Conservation (phyloP, 2,113 vertebrate genomes). For the Triplophysa tibetana region DNA sequence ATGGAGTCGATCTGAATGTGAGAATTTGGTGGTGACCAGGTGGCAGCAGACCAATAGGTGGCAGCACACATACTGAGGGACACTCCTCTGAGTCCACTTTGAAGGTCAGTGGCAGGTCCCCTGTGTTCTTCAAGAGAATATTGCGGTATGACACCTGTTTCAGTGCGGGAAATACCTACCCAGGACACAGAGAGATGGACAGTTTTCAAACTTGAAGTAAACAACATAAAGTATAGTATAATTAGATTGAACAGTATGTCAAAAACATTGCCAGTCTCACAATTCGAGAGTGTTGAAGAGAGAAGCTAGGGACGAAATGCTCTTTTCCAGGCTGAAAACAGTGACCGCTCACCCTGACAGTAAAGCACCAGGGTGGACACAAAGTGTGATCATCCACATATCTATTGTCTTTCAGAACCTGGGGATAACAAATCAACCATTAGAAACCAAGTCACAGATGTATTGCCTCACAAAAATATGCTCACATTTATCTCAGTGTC, state of each 20-base stretch:
- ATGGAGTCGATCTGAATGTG: constrained; percentile 74
- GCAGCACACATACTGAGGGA: constrained; percentile 71
- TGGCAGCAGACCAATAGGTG: constrained; percentile 76
- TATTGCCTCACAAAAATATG: no score
- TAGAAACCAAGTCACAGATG: no score
- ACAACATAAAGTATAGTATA: not conserved
- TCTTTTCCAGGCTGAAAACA: constrained; percentile 74
- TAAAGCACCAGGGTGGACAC: constrained; percentile 85
- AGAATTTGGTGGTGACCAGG: constrained; percentile 85
- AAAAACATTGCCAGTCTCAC: constrained; percentile 52
- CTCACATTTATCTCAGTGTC: not conserved
- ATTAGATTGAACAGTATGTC: not conserved
- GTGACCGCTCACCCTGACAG: constrained; percentile 79
- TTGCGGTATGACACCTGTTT: constrained; percentile 71
- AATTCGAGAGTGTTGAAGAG: constrained; percentile 73
- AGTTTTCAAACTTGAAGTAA: not conserved
- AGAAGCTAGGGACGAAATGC: constrained; percentile 78
- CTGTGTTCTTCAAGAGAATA: constrained; percentile 79
- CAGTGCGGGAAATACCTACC: constrained; percentile 83
- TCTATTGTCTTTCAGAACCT: constrained; percentile 73
- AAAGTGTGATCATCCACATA: constrained; percentile 72
- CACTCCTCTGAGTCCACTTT: constrained; percentile 64
- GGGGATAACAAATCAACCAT: constrained; percentile 18
- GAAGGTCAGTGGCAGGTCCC: constrained; percentile 79
- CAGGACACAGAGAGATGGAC: constrained; percentile 17